Conservation (phyloP, 2,888 invertebrate species). For the Tenthredo scrophulariae region DNA sequence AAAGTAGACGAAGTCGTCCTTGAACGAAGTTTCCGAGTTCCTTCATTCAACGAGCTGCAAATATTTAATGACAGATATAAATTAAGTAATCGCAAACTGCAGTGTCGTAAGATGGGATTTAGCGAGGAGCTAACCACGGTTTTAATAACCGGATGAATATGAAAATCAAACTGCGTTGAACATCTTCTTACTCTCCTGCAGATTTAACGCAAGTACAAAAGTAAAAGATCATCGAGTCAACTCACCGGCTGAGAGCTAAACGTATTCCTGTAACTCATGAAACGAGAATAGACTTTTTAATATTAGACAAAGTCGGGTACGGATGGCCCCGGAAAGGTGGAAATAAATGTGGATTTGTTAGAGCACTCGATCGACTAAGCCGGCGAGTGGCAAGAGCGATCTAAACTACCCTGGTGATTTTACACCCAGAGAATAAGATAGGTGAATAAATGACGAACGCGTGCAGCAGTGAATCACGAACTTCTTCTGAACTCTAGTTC, state of each 20-base stretch:
- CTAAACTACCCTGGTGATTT: conserved; percentile 23
- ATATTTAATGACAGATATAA: conserved; percentile 42
- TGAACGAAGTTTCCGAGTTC: conserved; percentile 4
- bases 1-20: not conserved
- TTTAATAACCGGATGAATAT: conserved; percentile 42
- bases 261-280: not conserved
- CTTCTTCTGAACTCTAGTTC: conserved; percentile 50
- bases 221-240: not conserved
- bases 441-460: conserved; percentile 58
- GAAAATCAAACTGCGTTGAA: not conserved
- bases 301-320: conserved; percentile 34
- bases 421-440: conserved; percentile 1
- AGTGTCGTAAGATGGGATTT: conserved; percentile 16
- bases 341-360: conserved; percentile 44
- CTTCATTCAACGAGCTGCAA: not conserved
- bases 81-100: conserved; percentile 10
- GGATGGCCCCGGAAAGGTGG: not conserved
- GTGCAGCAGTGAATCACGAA: conserved; percentile 58
- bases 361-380: conserved; percentile 34
- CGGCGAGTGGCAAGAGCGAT: conserved; percentile 2
- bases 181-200: not conserved
- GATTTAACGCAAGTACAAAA: not conserved
- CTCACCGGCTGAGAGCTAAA: not conserved
- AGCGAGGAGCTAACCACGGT: conserved; percentile 15
- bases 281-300: conserved; percentile 25